Evolutionary conservation across 2,113 vertebrate genomes (phyloP), one percentile per base, ranked within the genome.

Genomic region (Acrocephalus kingi): DNA sequence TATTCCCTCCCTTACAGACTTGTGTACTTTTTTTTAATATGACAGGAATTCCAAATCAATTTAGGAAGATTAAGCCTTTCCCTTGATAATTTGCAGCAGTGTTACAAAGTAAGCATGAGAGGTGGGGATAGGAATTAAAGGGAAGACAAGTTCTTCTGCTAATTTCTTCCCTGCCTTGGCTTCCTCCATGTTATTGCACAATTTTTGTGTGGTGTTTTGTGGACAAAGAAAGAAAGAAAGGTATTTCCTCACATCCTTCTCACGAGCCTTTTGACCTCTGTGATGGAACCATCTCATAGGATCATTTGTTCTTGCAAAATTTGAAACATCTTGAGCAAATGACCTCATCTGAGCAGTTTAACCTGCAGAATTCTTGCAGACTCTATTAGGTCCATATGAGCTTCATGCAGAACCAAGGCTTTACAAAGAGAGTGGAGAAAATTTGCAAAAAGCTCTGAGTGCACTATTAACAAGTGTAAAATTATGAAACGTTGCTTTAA

Each of bases 291-390:
- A 51, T 67, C 56, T 92, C 35, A 1, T 54, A 68, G 77, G 49
- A 49, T 76, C 49, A 73, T 89, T 51, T 63, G 31, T 84, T 80
- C 46, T 66, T 94, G 23, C 66, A 73, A 91, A 93, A 91, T 79
- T 16, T 91, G 84, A 93, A 95, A 66, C 84, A 83, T 77, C 91
- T 86, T 90, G 63, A 85, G 35, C 35, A 80, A 78, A 92, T 95
- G 52, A 91, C 66, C 78, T 95, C 89, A 86, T 80, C 69, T 79
- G 74, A 84, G 13, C 13, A 59, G 43, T 72, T 90, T 91, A 69
- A 54, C 54, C 48, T 72, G 64, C 3, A 8, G 61, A 77, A 78
- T 72, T 69, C 79, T 66, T 74, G 24, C 64, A 0, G 4, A 17
- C 14, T 84, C 64, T 82, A 45, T 88, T 83, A 77, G 59, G 61